Conservation (phyloP, 2,113 vertebrate genomes). For the Burhinus oedicnemus region DNA sequence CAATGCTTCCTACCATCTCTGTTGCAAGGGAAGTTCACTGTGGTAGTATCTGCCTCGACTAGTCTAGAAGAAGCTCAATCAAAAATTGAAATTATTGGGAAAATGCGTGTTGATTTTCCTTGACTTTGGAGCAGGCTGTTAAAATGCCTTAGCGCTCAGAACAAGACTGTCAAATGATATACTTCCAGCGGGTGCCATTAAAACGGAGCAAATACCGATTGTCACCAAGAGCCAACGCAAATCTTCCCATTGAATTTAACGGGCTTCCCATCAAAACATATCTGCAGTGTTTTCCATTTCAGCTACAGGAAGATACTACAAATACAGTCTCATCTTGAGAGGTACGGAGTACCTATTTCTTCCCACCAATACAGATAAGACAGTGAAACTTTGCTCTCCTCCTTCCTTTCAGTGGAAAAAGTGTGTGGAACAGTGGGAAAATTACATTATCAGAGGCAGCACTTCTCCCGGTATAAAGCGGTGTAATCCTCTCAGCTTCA, state of each 20-base stretch:
- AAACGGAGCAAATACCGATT: not conserved
- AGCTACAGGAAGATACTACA: not conserved
- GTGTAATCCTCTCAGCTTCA: not conserved
- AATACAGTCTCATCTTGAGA: not conserved
- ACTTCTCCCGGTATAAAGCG: not conserved
- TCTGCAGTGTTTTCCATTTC: not conserved
- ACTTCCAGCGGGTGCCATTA: not conserved
- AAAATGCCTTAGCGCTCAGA: not conserved
- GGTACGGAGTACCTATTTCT: not conserved
- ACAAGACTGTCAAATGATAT: not conserved
- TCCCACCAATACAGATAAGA: not conserved
- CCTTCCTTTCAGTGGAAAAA: not conserved
- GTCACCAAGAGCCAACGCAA: not conserved
- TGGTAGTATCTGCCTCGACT: not conserved
- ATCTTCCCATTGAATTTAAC: not conserved
- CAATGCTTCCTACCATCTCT: not conserved
- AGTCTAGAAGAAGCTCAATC: not conserved
- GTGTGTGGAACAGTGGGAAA: not conserved
- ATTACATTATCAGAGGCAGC: not conserved
- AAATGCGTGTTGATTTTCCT: not conserved
- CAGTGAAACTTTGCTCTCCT: not conserved
- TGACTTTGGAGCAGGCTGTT: not conserved
- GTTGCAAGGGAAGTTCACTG: not conserved
- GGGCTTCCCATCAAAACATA: not conserved
- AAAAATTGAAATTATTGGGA: not conserved